Percentiles rank a stretch among this genome's conserved stretches.
Evolutionary conservation across 2,888 invertebrate species (phyloP).

Genomic region (Leptinotarsa peninsularis): DNA sequence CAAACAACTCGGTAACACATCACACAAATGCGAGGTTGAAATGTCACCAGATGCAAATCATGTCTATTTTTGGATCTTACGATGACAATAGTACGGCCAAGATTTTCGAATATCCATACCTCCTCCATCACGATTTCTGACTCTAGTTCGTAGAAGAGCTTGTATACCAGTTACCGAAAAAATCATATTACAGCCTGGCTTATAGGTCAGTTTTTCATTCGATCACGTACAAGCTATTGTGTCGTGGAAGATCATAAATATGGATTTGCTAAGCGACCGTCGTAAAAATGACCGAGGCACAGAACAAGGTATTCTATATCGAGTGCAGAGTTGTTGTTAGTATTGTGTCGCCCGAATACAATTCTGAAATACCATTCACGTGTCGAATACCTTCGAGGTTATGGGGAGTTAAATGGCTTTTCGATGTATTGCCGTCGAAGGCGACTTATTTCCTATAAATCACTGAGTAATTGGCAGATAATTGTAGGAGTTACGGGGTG

Average conservation of each 20-base stretch:
- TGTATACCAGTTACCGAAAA: slow-evolving; percentile 29
- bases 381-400: slow-evolving; percentile 29
- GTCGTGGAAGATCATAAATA: slow-evolving; percentile 41
- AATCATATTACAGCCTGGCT: slow-evolving; percentile 35
- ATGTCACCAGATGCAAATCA: slow-evolving; percentile 11
- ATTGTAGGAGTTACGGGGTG: slow-evolving; percentile 16
- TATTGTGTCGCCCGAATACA: slow-evolving; percentile 27
- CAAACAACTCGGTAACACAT: too few species aligned
- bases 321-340: slow-evolving; percentile 6
- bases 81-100: neutral
- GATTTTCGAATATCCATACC: slow-evolving; percentile 11
- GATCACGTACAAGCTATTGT: slow-evolving; percentile 49
- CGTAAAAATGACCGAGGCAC: slow-evolving; percentile 14
- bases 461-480: slow-evolving; percentile 36
- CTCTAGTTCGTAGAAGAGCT: slow-evolving; percentile 28
- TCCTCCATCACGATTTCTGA: neutral
- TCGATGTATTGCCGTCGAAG: slow-evolving; percentile 30
- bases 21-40: neutral
- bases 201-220: slow-evolving; percentile 48
- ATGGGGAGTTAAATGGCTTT: slow-evolving; percentile 32
- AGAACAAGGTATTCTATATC: slow-evolving; percentile 3
- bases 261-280: slow-evolving; percentile 37
- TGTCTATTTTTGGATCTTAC: neutral
- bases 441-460: slow-evolving; percentile 37
- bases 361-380: slow-evolving; percentile 29